Conservation (phyloP, 2,113 vertebrate species). For the Microtus pennsylvanicus region DNA sequence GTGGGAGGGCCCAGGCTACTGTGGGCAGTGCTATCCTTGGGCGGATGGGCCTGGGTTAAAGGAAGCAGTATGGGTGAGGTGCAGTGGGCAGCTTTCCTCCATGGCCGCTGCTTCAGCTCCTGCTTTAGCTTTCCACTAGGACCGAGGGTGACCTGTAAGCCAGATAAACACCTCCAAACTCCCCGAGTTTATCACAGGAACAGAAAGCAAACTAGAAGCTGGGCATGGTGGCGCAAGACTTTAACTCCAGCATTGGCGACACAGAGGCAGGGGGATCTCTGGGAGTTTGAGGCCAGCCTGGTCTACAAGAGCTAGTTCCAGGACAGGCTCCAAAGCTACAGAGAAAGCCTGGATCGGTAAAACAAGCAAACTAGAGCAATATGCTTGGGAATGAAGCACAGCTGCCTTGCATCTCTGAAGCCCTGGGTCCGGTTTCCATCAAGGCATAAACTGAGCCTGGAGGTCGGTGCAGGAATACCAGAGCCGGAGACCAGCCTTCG, state of each 20-base stretch:
- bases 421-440: background rate
- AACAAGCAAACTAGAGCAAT: too few species aligned
- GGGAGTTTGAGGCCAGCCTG: too few species aligned
- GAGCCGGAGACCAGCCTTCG: background rate
- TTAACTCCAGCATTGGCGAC: too few species aligned
- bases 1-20: background rate
- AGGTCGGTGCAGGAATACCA: background rate
- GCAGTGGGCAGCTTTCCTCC: background rate
- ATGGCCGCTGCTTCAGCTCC: background rate
- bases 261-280: too few species aligned
- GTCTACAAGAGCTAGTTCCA: too few species aligned
- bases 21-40: background rate
- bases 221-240: too few species aligned
- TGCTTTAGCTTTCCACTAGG: background rate
- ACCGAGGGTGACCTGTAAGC: background rate
- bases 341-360: too few species aligned
- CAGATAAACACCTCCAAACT: background rate
- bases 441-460: background rate
- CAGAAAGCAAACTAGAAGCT: background rate
- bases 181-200: background rate
- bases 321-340: too few species aligned
- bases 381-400: too few species aligned
- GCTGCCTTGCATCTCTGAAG: too few species aligned
- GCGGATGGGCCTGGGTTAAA: background rate
- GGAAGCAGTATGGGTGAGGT: background rate